A percentile compares a stretch with the other conserved stretches of the same genome.
Conservation (phyloP, 2,888 invertebrate genomes). For the Cephus nigrinus region DNA sequence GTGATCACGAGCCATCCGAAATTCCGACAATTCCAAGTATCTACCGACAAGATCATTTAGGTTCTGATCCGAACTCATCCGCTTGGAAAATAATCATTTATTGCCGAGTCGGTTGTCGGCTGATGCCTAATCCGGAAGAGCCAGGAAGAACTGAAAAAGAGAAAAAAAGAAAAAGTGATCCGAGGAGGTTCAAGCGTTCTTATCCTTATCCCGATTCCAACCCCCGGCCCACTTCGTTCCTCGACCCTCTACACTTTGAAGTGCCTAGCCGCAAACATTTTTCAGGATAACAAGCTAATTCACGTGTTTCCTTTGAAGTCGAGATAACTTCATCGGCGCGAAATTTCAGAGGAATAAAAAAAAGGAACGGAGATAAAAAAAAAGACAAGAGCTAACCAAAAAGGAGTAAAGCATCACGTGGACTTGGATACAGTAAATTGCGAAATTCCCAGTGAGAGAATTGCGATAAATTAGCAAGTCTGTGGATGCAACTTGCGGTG, state of each 20-base stretch:
- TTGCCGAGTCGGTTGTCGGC: neutral
- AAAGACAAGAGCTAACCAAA: neutral
- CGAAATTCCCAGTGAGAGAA: neutral
- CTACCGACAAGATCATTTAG: neutral
- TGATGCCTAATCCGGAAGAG: neutral
- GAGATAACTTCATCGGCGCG: neutral
- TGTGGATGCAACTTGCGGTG: neutral
- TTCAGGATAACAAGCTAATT: neutral
- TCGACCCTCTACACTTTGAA: neutral
- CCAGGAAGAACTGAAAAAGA: neutral
- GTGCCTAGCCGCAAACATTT: neutral
- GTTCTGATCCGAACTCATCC: neutral
- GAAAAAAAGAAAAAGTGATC: neutral
- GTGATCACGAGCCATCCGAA: neutral
- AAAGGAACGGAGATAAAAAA: neutral
- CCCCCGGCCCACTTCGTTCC: neutral
- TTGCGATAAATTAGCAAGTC: neutral
- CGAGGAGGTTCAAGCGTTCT: neutral
- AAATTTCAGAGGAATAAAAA: neutral
- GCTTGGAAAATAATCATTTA: neutral
- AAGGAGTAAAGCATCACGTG: neutral
- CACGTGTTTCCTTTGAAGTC: neutral
- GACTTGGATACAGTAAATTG: neutral
- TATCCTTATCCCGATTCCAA: neutral
- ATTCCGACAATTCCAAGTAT: neutral